Conservation (phyloP, 2,113 vertebrate species). For the Eira barbara region DNA sequence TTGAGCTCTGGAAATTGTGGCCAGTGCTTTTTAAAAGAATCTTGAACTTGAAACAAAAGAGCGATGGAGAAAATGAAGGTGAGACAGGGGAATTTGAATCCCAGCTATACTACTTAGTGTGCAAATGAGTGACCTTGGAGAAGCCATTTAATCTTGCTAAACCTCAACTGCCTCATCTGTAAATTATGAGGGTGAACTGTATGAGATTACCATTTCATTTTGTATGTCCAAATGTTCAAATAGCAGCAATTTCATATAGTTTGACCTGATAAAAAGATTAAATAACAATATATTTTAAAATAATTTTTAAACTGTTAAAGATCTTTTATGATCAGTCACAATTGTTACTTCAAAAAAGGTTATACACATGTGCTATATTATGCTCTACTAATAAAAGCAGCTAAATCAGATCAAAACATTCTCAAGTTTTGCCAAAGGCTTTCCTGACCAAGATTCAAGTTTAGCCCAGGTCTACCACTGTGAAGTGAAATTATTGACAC, state of each 20-base stretch:
- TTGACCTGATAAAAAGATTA: slow-evolving; percentile 41
- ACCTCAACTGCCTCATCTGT: slow-evolving; percentile 27
- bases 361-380: background rate
- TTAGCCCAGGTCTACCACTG: background rate
- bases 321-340: slow-evolving; percentile 12
- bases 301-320: slow-evolving; percentile 45
- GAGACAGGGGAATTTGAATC: slow-evolving; percentile 3
- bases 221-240: slow-evolving; percentile 12
- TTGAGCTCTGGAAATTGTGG: background rate
- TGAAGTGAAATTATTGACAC: background rate
- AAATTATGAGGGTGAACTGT: background rate
- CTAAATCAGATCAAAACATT: background rate
- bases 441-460: background rate
- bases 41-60: slow-evolving; percentile 33
- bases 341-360: background rate
- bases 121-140: background rate
- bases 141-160: slow-evolving; percentile 22
- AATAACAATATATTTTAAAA: slow-evolving; percentile 26
- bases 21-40: background rate
- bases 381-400: background rate
- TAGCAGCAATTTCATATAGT: background rate
- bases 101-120: background rate
- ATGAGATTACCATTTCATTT: background rate
- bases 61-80: background rate
- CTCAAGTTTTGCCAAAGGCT: background rate